Conservation (phyloP, 2,797 vertebrate genomes). For the Sphenopsis melanotis region DNA sequence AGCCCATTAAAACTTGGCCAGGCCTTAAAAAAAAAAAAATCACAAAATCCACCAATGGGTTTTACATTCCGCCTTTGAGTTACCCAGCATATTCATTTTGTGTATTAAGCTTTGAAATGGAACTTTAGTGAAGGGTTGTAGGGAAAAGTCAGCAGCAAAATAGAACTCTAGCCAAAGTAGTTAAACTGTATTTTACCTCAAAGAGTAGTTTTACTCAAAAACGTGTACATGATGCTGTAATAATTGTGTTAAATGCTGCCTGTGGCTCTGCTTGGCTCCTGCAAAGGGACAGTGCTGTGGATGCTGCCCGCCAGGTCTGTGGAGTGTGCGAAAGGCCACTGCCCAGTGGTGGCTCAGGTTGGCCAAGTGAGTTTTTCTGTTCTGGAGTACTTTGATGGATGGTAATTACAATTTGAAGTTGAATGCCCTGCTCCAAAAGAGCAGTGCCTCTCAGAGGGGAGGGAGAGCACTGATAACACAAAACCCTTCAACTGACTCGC, state of each 20-base stretch:
- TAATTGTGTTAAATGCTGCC: neutral
- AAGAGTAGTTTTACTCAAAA: neutral
- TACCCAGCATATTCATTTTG: slow-evolving; percentile 43
- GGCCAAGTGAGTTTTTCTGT: neutral
- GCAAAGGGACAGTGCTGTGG: neutral
- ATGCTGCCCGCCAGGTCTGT: accelerated
- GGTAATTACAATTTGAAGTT: neutral
- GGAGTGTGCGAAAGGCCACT: neutral
- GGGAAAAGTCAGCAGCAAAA: neutral
- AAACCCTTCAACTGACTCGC: neutral
- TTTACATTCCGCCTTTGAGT: slow-evolving; percentile 30
- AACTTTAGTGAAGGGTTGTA: neutral
- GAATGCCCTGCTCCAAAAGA: neutral
- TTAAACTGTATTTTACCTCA: neutral
- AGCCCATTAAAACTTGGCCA: slow-evolving; percentile 82
- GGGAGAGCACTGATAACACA: neutral
- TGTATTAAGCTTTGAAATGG: slow-evolving; percentile 40
- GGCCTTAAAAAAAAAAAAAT: slow-evolving; percentile 73
- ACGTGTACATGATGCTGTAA: neutral
- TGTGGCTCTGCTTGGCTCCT: neutral
- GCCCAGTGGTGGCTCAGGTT: neutral
- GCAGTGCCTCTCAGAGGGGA: neutral
- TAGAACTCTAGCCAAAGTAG: neutral
- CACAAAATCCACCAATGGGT: slow-evolving; percentile 41
- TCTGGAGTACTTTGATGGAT: neutral